A percentile compares a stretch with the other conserved stretches of the same genome.
These are phyloP conservation scores for Trachops cirrhosus DNA, from an alignment of 2,797 vertebrate species.

Conservation along the genomic window DNA sequence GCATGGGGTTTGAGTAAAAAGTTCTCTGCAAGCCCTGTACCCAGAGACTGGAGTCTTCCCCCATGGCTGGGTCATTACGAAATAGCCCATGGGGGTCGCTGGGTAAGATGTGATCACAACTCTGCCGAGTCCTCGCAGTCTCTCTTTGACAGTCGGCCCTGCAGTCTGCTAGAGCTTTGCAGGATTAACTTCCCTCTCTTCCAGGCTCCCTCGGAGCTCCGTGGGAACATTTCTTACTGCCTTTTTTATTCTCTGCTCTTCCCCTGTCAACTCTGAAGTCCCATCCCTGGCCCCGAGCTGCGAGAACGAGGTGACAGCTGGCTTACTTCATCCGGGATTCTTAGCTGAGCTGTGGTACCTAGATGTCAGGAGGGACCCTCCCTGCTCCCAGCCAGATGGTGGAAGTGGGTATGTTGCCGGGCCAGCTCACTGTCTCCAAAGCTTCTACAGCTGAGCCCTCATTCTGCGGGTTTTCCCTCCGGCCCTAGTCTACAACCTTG, in stretches of 20 bases:
- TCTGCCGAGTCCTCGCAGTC: not conserved
- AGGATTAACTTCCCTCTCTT: not conserved
- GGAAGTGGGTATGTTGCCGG: not conserved
- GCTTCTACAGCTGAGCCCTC: not conserved
- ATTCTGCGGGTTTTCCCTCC: not conserved
- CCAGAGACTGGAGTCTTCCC: not conserved
- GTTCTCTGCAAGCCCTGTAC: not conserved
- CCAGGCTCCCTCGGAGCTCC: not conserved
- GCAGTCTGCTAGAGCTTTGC: not conserved
- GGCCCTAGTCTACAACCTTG: not conserved
- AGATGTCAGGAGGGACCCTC: not conserved
- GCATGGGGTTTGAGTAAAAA: not conserved
- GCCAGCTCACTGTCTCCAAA: not conserved
- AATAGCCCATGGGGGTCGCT: not conserved
- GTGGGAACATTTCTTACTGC: not conserved
- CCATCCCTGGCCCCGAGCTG: not conserved
- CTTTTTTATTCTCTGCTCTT: not conserved
- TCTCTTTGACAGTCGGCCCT: not conserved
- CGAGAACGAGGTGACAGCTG: not conserved
- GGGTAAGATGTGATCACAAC: not conserved
- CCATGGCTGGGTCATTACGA: not conserved
- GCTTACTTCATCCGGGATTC: not conserved
- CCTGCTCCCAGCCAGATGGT: not conserved
- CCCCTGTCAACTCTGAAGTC: not conserved
- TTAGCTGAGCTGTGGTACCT: not conserved